Evolutionary conservation across 2,797 vertebrate genomes (phyloP).

Genomic region (Anguilla obscura): DNA sequence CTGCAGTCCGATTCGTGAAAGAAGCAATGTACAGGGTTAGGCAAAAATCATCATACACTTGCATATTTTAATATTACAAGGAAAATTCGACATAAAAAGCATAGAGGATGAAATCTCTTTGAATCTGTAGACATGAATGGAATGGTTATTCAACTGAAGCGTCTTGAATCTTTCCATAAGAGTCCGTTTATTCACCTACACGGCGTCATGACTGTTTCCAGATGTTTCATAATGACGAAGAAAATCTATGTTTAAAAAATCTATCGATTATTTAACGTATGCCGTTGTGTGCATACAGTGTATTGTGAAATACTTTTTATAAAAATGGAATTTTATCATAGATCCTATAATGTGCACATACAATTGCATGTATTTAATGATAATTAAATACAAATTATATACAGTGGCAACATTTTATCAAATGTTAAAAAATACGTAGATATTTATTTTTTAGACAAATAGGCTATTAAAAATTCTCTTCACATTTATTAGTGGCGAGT

Average conservation of each 20-base stretch:
- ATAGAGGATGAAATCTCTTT: not conserved
- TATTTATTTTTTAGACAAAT: constrained; percentile 1
- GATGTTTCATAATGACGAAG: not conserved
- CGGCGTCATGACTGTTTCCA: not conserved
- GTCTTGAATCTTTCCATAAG: not conserved
- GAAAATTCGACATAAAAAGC: not conserved
- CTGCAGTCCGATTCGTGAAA: not conserved
- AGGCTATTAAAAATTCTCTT: not conserved
- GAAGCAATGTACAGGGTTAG: not conserved
- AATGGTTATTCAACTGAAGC: not conserved
- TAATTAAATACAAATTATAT: constrained; percentile 12
- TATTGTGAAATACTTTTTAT: not conserved
- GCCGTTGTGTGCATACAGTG: not conserved
- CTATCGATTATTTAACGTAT: not conserved
- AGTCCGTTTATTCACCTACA: not conserved
- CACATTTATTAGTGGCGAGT: not conserved
- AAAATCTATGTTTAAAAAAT: not conserved
- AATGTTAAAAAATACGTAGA: constrained; percentile 1
- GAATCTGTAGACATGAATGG: not conserved
- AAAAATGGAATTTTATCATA: not conserved
- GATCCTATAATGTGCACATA: not conserved
- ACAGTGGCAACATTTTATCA: not conserved
- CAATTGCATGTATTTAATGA: not conserved
- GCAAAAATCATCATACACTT: not conserved
- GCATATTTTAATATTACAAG: constrained; percentile 2